Evolutionary conservation across 2,888 invertebrate genomes (phyloP), one percentile per base, ranked within the genome.

Genomic region (Stenolophus ochropezus): DNA sequence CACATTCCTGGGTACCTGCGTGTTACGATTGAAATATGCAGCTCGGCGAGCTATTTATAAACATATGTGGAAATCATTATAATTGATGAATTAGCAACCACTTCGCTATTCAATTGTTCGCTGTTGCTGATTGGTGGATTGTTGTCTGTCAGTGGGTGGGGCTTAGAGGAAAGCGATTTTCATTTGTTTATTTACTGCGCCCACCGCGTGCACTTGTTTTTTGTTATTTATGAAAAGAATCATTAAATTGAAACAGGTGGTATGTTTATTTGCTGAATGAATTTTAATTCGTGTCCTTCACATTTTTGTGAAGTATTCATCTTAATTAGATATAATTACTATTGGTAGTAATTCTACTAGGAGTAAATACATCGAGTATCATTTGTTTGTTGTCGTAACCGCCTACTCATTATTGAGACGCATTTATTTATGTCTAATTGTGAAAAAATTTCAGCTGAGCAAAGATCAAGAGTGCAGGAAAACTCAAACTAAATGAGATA

Each of bases 311-410:
- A 25, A 25, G 18, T 58, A 58, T 27, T 58, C n/a, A n/a, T 58
- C 61, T 58, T 76, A 76, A 76, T 76, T 76, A 76, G 18, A 5
- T 56, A 76, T 77, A 77, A 61, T 77, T 77, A 77, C 42, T 33
- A 42, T 58, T 58, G 27, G 42, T 33, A 21, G 61, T 58, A 77
- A 58, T 58, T 77, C 76, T 33, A 77, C 25, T 77, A 20, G 20
- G 14, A 33, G 61, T 21, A 77, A 77, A 77, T 77, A 77, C 58
- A 21, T 74, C 58, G 21, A 58, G 56, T 8, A 76, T 42, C 49
- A 21, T 47, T 73, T 47, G 47, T 73, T 73, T 73, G 73, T 73
- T 21, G 47, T 47, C 16, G 42, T 58, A 47, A 42, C 58, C 51
- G 42, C 58, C 58, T 33, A 77, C 58, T 58, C 58, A 58, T 58